Evolutionary conservation across 2,888 invertebrate species (phyloP).

Genomic region (Rhaphigaster nebulosa): DNA sequence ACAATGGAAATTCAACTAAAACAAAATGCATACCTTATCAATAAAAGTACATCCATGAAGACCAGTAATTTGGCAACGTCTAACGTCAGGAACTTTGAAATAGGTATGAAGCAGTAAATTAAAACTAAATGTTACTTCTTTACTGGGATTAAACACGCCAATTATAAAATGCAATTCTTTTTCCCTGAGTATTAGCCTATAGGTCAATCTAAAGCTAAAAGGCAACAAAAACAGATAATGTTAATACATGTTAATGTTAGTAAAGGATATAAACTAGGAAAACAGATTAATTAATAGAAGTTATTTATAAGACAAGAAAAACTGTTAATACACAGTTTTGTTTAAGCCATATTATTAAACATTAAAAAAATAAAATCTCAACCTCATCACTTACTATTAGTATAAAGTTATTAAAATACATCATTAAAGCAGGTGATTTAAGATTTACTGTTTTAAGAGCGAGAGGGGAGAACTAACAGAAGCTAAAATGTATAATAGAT

Average conservation of each 20-base stretch:
- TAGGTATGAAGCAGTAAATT: constrained; percentile 95
- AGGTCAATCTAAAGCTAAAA: constrained; percentile 88
- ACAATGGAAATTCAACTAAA: not conserved
- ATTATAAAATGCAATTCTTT: constrained; percentile 94
- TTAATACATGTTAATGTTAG: not conserved
- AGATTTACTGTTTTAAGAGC: not conserved
- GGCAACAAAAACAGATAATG: not conserved
- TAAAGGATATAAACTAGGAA: not conserved
- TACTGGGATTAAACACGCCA: constrained; percentile 93
- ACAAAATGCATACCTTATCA: constrained; percentile 77
- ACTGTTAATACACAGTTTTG: not conserved
- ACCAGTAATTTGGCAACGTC: constrained; percentile 91
- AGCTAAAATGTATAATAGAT: not conserved
- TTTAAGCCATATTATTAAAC: not conserved
- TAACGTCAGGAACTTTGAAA: constrained; percentile 95
- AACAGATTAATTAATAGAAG: not conserved
- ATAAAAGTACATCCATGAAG: constrained; percentile 91
- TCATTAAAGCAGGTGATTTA: not conserved
- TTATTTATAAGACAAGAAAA: not conserved
- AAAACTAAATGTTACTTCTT: constrained; percentile 90
- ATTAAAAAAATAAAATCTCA: not conserved
- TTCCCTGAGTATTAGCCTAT: constrained; percentile 89
- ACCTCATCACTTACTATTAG: not conserved
- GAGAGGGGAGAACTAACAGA: not conserved
- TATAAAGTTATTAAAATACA: not conserved